A percentile compares a stretch with the other conserved stretches of the same genome.
These are phyloP conservation scores for Habroteleia sp. DNA, from an alignment of 2,888 invertebrate genomes.

Conservation along the genomic window DNA sequence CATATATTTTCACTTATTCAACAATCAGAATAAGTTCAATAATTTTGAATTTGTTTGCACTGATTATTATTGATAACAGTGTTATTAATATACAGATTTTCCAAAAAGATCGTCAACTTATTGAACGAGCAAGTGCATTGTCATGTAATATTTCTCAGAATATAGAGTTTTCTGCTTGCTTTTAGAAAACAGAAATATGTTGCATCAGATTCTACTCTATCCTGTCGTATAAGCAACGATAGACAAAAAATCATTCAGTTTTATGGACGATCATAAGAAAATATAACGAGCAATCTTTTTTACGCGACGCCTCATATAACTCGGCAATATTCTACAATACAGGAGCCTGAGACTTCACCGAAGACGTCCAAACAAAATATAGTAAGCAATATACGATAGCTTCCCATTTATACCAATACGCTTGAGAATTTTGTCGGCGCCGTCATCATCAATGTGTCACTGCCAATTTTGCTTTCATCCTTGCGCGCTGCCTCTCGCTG, in stretches of 20 bases:
- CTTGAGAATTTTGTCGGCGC: constrained; percentile 37
- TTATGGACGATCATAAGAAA: constrained; percentile 26
- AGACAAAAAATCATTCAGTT: constrained; percentile 22
- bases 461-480: constrained; percentile 45
- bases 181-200: too few species aligned
- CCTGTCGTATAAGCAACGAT: not conserved
- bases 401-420: constrained; percentile 49
- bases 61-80: too few species aligned
- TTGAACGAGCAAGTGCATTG: too few species aligned
- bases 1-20: too few species aligned
- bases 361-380: constrained; percentile 27
- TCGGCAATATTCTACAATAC: constrained; percentile 32
- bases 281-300: constrained; percentile 37
- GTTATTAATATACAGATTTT: too few species aligned
- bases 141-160: too few species aligned
- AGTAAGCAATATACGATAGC: constrained; percentile 29
- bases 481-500: constrained; percentile 16
- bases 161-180: too few species aligned
- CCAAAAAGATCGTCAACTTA: too few species aligned
- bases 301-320: constrained; percentile 30
- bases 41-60: too few species aligned
- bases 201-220: not conserved
- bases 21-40: too few species aligned
- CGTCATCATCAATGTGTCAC: constrained; percentile 38
- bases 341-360: constrained; percentile 16